These are phyloP conservation scores for Syngnathoides biaculeatus DNA, from an alignment of 2,113 vertebrate genomes.

Conservation along the genomic window DNA sequence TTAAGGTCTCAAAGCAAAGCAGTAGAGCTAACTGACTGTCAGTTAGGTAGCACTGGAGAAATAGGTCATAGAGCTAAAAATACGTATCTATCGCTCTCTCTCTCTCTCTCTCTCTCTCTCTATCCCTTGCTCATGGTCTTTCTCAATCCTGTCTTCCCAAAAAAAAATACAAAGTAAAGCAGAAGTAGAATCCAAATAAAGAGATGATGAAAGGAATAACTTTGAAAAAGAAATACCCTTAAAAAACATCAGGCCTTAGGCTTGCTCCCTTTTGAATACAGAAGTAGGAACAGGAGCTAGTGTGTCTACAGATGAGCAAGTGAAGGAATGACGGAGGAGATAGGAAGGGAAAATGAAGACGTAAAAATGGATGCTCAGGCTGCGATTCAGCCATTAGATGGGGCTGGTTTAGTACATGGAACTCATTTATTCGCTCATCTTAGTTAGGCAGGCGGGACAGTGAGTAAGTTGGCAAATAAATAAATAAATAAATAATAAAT, in stretches of 20 bases:
- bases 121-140: constrained; percentile 29
- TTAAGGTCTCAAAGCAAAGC: constrained; percentile 63
- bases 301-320: constrained; percentile 48
- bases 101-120: constrained; percentile 31
- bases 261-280: constrained; percentile 42
- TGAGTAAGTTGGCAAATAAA: too few species aligned
- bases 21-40: constrained; percentile 71
- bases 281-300: constrained; percentile 32
- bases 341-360: constrained; percentile 51
- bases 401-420: constrained; percentile 67
- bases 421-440: constrained; percentile 67
- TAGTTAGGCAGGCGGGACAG: constrained; percentile 67
- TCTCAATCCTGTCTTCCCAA: constrained; percentile 42
- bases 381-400: constrained; percentile 43
- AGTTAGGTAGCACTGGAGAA: constrained; percentile 78
- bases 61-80: constrained; percentile 81
- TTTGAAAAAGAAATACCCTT: constrained; percentile 58
- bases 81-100: constrained; percentile 71
- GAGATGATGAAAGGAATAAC: constrained; percentile 62
- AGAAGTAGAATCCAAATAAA: constrained; percentile 60
- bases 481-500: constrained; percentile 60
- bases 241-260: constrained; percentile 61
- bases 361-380: constrained; percentile 58
- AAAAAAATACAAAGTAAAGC: constrained; percentile 53
- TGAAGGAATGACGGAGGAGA: constrained; percentile 54